phyloP scores from a whole-genome alignment of 2,797 vertebrate species.

The Hemibagrus guttatus region DNA sequence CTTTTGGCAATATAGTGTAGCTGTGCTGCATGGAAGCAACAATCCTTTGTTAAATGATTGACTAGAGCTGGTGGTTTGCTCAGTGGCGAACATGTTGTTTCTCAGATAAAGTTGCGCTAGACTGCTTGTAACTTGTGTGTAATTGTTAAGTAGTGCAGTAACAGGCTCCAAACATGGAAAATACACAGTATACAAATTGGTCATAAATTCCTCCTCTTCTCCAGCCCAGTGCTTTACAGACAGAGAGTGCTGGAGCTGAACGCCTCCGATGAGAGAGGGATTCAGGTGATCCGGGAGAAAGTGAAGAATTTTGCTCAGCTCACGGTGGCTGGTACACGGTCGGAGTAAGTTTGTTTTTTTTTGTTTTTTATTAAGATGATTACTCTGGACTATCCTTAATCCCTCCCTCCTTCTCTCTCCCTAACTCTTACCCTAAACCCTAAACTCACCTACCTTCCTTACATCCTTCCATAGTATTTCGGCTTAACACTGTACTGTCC shows the following conservation, averaged over 20 bases:
- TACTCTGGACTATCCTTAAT: too few relatives aligned
- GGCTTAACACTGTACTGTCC: neutral
- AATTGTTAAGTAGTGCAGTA: neutral
- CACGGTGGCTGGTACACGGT: constrained; percentile 84
- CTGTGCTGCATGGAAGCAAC: neutral
- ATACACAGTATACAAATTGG: neutral
- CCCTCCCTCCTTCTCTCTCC: too few relatives aligned
- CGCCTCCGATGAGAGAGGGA: constrained; percentile 96
- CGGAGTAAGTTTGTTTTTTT: constrained; percentile 81
- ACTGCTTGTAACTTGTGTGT: neutral
- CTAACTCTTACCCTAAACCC: too few relatives aligned
- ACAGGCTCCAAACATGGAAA: neutral
- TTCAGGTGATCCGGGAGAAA: constrained; percentile 93
- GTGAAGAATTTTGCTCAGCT: constrained; percentile 96
- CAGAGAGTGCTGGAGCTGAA: constrained; percentile 95
- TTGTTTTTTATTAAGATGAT: neutral
- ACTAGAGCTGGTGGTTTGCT: neutral
- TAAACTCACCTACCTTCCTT: too few relatives aligned
- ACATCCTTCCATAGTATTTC: neutral
- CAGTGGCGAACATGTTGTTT: neutral
- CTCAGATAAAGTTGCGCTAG: neutral
- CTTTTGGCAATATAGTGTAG: too few relatives aligned
- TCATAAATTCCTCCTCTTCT: neutral
- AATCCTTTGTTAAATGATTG: neutral
- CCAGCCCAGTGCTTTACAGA: constrained; percentile 86